Conservation (phyloP, 2,888 invertebrate genomes). For the Plutella xylostella region DNA sequence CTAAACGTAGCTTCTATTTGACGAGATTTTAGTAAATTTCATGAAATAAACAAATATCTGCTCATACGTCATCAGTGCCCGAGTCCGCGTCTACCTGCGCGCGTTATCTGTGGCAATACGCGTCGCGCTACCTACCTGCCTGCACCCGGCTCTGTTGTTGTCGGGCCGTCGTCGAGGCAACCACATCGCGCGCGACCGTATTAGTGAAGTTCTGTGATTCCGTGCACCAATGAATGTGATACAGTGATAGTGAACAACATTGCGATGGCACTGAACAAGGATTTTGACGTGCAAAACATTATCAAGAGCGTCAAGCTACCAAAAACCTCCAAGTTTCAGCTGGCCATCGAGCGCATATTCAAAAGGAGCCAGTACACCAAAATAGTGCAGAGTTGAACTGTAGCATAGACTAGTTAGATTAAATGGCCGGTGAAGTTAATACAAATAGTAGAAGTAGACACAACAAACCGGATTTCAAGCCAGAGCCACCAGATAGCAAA, state of each 20-base stretch:
- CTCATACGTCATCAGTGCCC: too few species aligned
- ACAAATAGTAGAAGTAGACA: conserved; percentile 49
- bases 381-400: conserved; percentile 56
- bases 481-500: conserved; percentile 38
- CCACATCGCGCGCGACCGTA: conserved; percentile 16
- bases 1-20: too few species aligned
- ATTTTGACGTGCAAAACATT: conserved; percentile 51
- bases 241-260: conserved; percentile 42
- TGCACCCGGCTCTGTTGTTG: conserved; percentile 47
- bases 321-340: conserved; percentile 35
- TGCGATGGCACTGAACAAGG: conserved; percentile 63
- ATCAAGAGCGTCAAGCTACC: conserved; percentile 54
- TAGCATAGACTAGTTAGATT: conserved; percentile 26
- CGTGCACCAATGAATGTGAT: conserved; percentile 22
- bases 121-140: conserved; percentile 39
- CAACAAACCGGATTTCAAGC: conserved; percentile 25
- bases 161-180: conserved; percentile 55
- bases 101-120: conserved; percentile 41
- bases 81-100: too few species aligned
- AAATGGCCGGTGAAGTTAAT: conserved; percentile 62
- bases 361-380: conserved; percentile 61
- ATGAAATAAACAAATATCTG: too few species aligned
- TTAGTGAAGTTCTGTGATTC: background rate
- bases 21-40: too few species aligned
- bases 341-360: conserved; percentile 56